Evolutionary conservation across 2,113 vertebrate genomes (phyloP), one percentile per base, ranked within the genome.

Genomic region (Tetrao urogallus): DNA sequence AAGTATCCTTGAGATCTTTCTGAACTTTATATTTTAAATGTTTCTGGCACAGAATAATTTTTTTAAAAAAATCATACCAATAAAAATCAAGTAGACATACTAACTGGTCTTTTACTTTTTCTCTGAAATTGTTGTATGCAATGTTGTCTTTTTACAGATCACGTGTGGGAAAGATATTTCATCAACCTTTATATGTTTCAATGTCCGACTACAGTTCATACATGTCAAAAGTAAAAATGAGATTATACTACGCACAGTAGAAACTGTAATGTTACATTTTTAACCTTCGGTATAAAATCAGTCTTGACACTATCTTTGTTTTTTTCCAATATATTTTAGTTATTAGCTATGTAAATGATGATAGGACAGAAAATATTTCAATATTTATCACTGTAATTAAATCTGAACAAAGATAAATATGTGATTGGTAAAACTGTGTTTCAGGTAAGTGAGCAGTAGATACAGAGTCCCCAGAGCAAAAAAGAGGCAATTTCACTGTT

Each of bases 371-470:
- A 94, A 94, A 88, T 72, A 48, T 86, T 85, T 94, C 45, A 88
- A 96, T 74, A 95, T 97, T 83, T 96, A 97, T 97, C 94, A 72
- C 21, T 85, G 47, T 91, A 94, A 97, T 95, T 97, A 86, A 67
- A 90, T 75, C 61, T 83, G 36, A 97, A 79, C 63, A 96, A 90
- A 97, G 77, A 95, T 85, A 96, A 96, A 94, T 89, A 84, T 15
- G 6, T 78, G 80, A 87, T 88, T 74, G 73, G 67, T 95, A 77
- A 67, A 89, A 73, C 6, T 88, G 80, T 96, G 67, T 86, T 93
- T 91, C 58, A 89, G 92, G 76, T 77, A 96, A 80, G 71, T 88
- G 34, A 96, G 38, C 54, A 80, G 73, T 87, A 90, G 78, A 86
- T 92, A 95, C 32, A 80, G 86, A 94, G 61, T 6, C 48, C 69